These are phyloP conservation scores for Sorex fumeus DNA, from an alignment of 2,113 vertebrate species.

Conservation along the genomic window DNA sequence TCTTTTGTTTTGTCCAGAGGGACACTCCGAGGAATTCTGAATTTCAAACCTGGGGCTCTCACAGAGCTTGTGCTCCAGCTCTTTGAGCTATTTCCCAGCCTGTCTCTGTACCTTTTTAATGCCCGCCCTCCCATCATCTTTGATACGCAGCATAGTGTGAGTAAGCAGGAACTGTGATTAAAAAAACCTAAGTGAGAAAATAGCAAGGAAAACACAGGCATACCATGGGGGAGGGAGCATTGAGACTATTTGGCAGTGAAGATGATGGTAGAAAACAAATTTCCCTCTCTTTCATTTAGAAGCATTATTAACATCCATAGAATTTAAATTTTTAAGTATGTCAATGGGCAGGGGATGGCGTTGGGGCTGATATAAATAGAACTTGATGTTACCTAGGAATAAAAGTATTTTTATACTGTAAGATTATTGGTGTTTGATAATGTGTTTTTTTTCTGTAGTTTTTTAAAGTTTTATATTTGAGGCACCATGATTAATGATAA, in stretches of 20 bases:
- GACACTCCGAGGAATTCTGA: too few species aligned
- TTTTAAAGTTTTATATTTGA: too few species aligned
- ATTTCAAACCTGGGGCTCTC: too few species aligned
- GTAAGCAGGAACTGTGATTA: not conserved
- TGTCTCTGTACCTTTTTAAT: too few species aligned
- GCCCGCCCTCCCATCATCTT: too few species aligned
- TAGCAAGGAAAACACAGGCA: not conserved
- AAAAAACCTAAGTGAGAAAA: constrained; percentile 40
- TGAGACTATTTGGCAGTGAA: not conserved
- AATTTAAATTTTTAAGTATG: constrained; percentile 44
- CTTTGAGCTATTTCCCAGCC: too few species aligned
- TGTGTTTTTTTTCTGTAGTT: too few species aligned
- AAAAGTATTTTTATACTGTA: not conserved
- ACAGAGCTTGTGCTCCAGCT: too few species aligned
- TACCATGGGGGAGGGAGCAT: not conserved
- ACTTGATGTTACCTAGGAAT: constrained; percentile 28
- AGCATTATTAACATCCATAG: not conserved
- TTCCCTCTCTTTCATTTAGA: not conserved
- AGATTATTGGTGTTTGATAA: too few species aligned
- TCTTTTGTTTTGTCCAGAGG: too few species aligned
- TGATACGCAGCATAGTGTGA: too few species aligned
- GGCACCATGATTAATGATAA: too few species aligned
- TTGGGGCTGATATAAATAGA: not conserved
- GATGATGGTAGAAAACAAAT: not conserved
- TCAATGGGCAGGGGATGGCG: constrained; percentile 23